These are phyloP conservation scores for Schizopygopsis pylzovi DNA, from an alignment of 2,797 vertebrate species.

Conservation along the genomic window DNA sequence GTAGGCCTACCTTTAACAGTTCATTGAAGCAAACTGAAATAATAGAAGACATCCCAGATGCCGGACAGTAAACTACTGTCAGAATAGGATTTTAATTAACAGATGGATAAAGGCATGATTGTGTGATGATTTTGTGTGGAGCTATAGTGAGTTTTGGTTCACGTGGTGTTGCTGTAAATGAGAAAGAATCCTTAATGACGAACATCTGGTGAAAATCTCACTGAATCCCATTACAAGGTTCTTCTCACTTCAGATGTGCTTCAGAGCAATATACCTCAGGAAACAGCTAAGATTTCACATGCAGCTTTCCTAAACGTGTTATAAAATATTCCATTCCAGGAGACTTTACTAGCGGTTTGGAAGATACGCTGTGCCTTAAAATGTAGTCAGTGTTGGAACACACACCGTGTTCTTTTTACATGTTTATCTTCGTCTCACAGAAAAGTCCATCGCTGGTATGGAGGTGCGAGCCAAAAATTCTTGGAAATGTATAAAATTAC, in stretches of 20 bases:
- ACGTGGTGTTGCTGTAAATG: conserved; percentile 24
- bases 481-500: conserved; percentile 17
- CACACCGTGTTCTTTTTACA: neutral
- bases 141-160: conserved; percentile 41
- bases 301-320: conserved; percentile 31
- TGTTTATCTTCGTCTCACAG: conserved; percentile 17
- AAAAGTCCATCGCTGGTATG: conserved; percentile 17
- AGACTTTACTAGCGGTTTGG: conserved; percentile 20
- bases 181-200: conserved; percentile 53
- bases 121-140: neutral
- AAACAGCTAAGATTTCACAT: conserved; percentile 22
- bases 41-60: neutral
- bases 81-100: conserved; percentile 7
- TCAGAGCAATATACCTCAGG: conserved; percentile 30
- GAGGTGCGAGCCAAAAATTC: conserved; percentile 11
- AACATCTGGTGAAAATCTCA: conserved; percentile 50
- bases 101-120: neutral
- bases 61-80: neutral
- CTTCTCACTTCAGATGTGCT: conserved; percentile 32
- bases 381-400: neutral
- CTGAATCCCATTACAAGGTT: conserved; percentile 53
- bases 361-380: conserved; percentile 23
- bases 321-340: conserved; percentile 37
- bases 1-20: neutral
- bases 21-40: neutral